Conservation (phyloP, 2,113 vertebrate species). For the Piaya cayana region DNA sequence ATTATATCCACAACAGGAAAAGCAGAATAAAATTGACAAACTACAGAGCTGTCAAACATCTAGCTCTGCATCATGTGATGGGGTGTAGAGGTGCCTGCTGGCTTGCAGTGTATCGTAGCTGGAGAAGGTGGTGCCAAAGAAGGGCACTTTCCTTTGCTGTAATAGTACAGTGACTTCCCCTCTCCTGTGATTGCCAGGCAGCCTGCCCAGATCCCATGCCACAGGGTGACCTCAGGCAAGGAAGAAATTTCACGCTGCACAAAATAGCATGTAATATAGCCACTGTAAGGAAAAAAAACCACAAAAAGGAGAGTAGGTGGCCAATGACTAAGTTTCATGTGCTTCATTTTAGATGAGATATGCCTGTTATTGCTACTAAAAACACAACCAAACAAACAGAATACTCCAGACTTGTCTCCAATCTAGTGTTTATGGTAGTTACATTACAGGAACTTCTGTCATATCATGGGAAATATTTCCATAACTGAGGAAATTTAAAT, state of each 20-base stretch:
- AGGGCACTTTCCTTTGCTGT: not conserved
- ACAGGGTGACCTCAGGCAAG: not conserved
- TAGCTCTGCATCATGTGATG: rapidly evolving
- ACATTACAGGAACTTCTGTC: constrained; percentile 25
- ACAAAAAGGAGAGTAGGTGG: not conserved
- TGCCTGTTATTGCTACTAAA: not conserved
- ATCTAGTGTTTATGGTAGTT: constrained; percentile 14
- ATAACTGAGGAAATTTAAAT: constrained; percentile 28
- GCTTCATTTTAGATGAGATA: not conserved
- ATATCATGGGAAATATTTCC: constrained; percentile 10
- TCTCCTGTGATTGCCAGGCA: not conserved
- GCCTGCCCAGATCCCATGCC: not conserved
- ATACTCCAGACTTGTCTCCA: not conserved
- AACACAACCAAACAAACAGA: constrained; percentile 33
- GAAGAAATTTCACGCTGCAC: not conserved
- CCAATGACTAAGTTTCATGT: not conserved
- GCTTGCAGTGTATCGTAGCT: not conserved
- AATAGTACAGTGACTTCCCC: not conserved
- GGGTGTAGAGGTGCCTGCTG: not conserved
- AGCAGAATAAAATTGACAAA: not conserved
- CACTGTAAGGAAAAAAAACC: not conserved
- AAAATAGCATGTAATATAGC: not conserved
- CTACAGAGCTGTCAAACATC: not conserved
- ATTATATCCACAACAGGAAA: not conserved
- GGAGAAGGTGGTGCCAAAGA: not conserved